Evolutionary conservation across 2,888 invertebrate species (phyloP).

Genomic region (Thecophora atra): DNA sequence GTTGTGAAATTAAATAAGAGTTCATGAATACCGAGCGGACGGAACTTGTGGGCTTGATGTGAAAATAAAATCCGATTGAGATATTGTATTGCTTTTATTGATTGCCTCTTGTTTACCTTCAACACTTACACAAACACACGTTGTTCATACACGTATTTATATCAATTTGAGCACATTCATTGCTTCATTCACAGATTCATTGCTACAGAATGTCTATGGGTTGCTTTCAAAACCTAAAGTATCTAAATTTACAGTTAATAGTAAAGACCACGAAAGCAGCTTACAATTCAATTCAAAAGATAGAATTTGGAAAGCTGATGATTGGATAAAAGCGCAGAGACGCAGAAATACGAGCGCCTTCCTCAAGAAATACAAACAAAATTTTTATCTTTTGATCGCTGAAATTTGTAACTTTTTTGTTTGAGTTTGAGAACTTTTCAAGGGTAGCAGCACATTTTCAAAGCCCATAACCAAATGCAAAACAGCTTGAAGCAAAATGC

Average conservation of each 20-base stretch:
- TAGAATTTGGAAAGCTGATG: neutral
- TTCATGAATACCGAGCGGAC: neutral
- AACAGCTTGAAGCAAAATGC: too few species aligned
- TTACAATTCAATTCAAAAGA: constrained; percentile 1
- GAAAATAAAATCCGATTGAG: neutral
- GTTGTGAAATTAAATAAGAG: neutral
- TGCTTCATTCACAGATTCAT: constrained; percentile 22
- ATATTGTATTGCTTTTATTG: neutral
- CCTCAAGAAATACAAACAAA: neutral
- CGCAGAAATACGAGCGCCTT: neutral
- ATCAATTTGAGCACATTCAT: constrained; percentile 29
- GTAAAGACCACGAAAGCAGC: neutral
- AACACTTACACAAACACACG: constrained; percentile 6
- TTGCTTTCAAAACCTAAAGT: neutral
- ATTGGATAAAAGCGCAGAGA: neutral
- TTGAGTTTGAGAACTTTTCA: neutral
- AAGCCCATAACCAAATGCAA: too few species aligned
- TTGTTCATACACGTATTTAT: constrained; percentile 12
- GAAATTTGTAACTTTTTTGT: neutral
- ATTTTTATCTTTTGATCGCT: neutral
- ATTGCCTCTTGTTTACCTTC: neutral
- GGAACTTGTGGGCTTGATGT: constrained; percentile 51
- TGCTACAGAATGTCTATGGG: constrained; percentile 6
- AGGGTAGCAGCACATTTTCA: neutral
- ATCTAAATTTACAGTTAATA: neutral